These are phyloP conservation scores for Rhagonycha lutea DNA, from an alignment of 2,888 invertebrate species.

Conservation along the genomic window DNA sequence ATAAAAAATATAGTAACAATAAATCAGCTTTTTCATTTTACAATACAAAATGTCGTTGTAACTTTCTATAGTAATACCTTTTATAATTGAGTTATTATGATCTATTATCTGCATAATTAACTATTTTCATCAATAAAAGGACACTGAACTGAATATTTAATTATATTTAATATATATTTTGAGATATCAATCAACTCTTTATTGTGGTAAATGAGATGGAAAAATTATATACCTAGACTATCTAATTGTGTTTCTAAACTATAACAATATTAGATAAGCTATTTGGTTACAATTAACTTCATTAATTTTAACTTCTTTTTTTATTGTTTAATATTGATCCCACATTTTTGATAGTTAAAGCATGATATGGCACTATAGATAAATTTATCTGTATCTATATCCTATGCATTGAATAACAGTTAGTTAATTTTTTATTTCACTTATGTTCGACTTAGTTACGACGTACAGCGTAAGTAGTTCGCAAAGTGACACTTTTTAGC, in stretches of 20 bases:
- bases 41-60: neutral
- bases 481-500: too few species aligned
- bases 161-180: constrained; percentile 30
- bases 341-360: neutral
- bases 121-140: constrained; percentile 22
- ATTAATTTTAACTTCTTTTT: neutral
- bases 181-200: constrained; percentile 21
- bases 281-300: neutral
- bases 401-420: too few species aligned
- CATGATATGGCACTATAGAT: neutral
- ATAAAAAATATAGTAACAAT: neutral
- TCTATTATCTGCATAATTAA: constrained; percentile 25
- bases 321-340: neutral
- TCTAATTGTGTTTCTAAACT: neutral
- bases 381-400: too few species aligned
- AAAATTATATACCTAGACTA: neutral
- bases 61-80: constrained; percentile 10
- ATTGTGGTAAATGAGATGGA: constrained; percentile 1
- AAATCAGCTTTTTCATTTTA: neutral
- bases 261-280: neutral
- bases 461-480: too few species aligned
- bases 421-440: too few species aligned
- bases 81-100: constrained; percentile 17
- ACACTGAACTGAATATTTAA: constrained; percentile 29
- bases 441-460: too few species aligned